Base-by-base conservation (phyloP, 2,113 vertebrate species). In the Marcusenius ussheri region DNA sequence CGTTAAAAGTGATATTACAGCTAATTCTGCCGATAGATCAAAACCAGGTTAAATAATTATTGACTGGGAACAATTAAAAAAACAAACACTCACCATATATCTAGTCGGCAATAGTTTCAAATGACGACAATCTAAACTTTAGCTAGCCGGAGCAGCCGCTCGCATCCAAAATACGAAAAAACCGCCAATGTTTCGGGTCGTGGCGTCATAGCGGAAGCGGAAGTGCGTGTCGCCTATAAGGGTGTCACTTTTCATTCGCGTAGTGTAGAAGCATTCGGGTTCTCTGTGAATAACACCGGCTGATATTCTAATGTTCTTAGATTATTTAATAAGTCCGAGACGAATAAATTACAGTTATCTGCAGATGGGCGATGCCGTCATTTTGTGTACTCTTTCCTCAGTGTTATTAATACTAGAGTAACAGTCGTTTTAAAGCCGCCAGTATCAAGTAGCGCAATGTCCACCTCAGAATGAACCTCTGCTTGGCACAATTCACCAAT, bases 81-180 rank as follows among this genome's bases (percentile, higher is more conserved):
- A 15, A 5, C 1, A 19, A 19, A 47, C 2, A 56, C 93, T 92
- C 85, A 94, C 94, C 94, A 94, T 95, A 17, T 88, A 56, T 47
- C 7, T n/a, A 31, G 9, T 3, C 27, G 3, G 49, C 7, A 56
- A 56, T 39, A 11, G 21, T 53, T 39, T 19, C 15, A 53, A 87
- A 35, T 1, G 47, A 53, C 7, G 2, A 62, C 21, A 62, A n/a
- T n/a, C 24, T n/a, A 62, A 62, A 2, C 21, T n/a, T 62, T 62
- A 87, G 49, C 15, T 51, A 51, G 27, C 49, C 5, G 24, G n/a
- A 17, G 3, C 27, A 46, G 1, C 46, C 11, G 3, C 6, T 62
- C 45, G 1, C n/a, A 35, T 62, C 13, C 53, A 4, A 83, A 17
- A 89, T 39, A 77, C 31, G 42, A 90, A 93, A 92, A 90, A 91